A percentile compares a stretch with the other conserved stretches of the same genome.
phyloP scores from a whole-genome alignment of 2,888 invertebrate species.

The Diaphora mendica region DNA sequence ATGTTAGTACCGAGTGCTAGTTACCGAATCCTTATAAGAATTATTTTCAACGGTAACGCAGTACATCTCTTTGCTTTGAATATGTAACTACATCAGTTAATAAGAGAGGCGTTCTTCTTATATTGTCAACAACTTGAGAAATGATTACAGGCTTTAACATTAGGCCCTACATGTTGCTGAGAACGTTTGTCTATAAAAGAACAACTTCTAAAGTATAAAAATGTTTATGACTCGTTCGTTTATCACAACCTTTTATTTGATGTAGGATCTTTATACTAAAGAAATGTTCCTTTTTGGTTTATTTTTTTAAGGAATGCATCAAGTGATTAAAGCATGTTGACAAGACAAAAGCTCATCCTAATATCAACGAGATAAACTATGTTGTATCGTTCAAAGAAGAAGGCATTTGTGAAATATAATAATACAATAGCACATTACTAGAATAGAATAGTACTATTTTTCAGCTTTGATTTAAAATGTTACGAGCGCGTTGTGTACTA shows the following conservation, averaged over 20 bases:
- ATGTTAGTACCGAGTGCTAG: no score
- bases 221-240: slow-evolving; percentile 11
- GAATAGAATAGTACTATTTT: no score
- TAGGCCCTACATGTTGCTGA: slow-evolving; percentile 9
- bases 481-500: no score
- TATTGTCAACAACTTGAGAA: neutral
- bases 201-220: slow-evolving; percentile 16
- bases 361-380: no score
- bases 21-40: no score
- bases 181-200: slow-evolving; percentile 30
- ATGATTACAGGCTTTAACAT: neutral
- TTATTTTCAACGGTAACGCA: no score
- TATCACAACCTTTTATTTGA: slow-evolving; percentile 16
- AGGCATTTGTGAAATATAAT: neutral
- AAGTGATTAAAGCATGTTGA: neutral
- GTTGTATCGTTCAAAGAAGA: neutral
- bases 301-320: neutral
- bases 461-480: no score
- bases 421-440: neutral
- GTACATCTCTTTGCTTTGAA: no score
- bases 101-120: no score
- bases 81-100: no score
- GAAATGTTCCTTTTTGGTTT: neutral
- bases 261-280: neutral
- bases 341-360: no score